Evolutionary conservation across 1,140 invertebrate genomes (phyloP), one percentile per base, ranked within the genome.

Genomic region (Drusus annulatus): DNA sequence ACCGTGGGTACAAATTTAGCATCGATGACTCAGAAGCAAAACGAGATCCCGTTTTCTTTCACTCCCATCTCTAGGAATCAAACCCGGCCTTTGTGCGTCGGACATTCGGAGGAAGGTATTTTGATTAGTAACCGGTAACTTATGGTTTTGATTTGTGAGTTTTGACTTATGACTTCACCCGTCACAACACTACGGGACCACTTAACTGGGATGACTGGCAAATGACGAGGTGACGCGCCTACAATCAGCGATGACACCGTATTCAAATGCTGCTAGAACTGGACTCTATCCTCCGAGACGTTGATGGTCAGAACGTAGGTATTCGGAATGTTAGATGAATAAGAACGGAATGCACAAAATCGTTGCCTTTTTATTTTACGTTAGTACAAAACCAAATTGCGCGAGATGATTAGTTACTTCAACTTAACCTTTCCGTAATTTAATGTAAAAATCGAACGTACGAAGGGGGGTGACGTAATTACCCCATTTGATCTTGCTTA

Each of bases 191-290:
- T 16, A 36, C 56, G 36, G 23, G 15, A 16, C 71, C 71, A 74
- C 71, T 74, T 74, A 74, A 56, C 23, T 7, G 23, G 19, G 51
- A 74, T 74, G 71, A 74, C 71, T 74, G 71, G 71, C 71, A 56
- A 15, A 74, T 51, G 16, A 28, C n/a, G 17, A 56, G n/a, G 31
- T 36, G 31, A 36, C 5, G 31, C 3, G 31, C 5, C 31, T 36
- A 36, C 31, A 36, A 36, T 36, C 16, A 16, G 28, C 28, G 52
- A 74, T 56, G 71, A 74, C 71, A 74, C 25, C 71, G 52, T 16
- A 71, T 36, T 21, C 36, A 51, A 71, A 71, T 71, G 36, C 68
- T 71, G 45, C 19, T n/a, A 51, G 68, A 52, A 71, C 68, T 60
- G 56, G 16, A 21, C 1, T 1, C 17, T 17, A 58, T 58, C 19